phyloP scores from a whole-genome alignment of 2,888 invertebrate genomes.

The Ophioninae sp. region DNA sequence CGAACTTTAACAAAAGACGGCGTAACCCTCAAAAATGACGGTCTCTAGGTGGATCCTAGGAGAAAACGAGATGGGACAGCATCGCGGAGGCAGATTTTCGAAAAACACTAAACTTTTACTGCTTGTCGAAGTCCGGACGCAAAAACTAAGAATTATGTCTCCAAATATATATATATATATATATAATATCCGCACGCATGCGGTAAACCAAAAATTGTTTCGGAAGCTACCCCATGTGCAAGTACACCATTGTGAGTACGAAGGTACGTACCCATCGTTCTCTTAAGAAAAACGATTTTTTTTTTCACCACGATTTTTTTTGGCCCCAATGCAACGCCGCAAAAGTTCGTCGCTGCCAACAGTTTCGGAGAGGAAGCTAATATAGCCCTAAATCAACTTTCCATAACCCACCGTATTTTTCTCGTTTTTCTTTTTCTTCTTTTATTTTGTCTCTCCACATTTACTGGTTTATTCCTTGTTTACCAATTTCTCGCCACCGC shows the following conservation, averaged over 20 bases:
- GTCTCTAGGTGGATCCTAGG: background rate
- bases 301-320: background rate
- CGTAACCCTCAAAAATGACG: slow-evolving; percentile 19
- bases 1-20: slow-evolving; percentile 43
- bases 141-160: slow-evolving; percentile 13
- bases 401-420: slow-evolving; percentile 5
- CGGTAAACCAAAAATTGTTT: slow-evolving; percentile 66
- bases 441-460: slow-evolving; percentile 55
- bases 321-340: background rate
- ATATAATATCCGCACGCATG: slow-evolving; percentile 53
- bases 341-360: background rate
- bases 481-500: slow-evolving; percentile 53
- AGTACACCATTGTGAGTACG: background rate
- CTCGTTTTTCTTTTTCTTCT: slow-evolving; percentile 26
- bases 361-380: slow-evolving; percentile 4
- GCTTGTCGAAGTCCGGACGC: slow-evolving; percentile 33
- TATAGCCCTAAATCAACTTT: slow-evolving; percentile 56
- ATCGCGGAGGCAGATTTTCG: slow-evolving; percentile 31
- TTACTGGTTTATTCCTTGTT: slow-evolving; percentile 63
- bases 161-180: slow-evolving; percentile 13
- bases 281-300: slow-evolving; percentile 40
- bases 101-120: slow-evolving; percentile 63
- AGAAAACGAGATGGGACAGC: slow-evolving; percentile 8
- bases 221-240: slow-evolving; percentile 50
- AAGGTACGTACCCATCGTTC: background rate